Evolutionary conservation across 2,797 vertebrate species (phyloP), one percentile per base, ranked within the genome.

Genomic region (Clangula hyemalis): DNA sequence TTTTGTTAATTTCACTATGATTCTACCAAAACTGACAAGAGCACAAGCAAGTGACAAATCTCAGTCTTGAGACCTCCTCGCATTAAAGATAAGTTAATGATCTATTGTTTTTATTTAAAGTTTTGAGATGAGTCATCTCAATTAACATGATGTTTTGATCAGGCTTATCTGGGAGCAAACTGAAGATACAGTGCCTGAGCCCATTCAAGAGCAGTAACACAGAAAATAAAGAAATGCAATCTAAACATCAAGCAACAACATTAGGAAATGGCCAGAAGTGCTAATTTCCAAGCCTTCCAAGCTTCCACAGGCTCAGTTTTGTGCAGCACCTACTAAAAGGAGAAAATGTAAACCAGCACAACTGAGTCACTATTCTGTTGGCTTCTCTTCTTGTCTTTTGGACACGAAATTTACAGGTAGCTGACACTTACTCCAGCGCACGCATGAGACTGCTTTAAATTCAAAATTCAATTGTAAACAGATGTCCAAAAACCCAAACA

Each of bases 391-490:
- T 78, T 51, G 61, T 13, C 57, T 85, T 69, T 27, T 21, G 36
- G 72, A 87, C 3, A 0, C 25, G 9, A 32, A 45, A 53, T 62
- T 87, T 75, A 89, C 14, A 75, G 87, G 82, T 61, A 89, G 82
- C 89, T 76, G 49, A 58, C 90, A n/a, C 84, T 87, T 85, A 54
- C 12, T 71, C 39, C 65, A 60, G 11, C 39, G 27, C 45, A 73
- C 22, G 13, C 11, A 15, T 41, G 58, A 86, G 60, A 87, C 5
- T 57, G 39, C 25, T 91, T 89, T 34, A 88, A 74, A 22, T 73
- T 85, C 39, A 87, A 86, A 88, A 94, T 49, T 64, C 61, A 58
- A 39, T n/a, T 74, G 61, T 72, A 93, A 95, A 79, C 54, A 90
- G 61, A 77, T 53, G 80, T 71, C 71, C 85, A 80, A 90, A 66